phyloP scores from a whole-genome alignment of 2,888 invertebrate genomes.

The Caenorhabditis afra region DNA sequence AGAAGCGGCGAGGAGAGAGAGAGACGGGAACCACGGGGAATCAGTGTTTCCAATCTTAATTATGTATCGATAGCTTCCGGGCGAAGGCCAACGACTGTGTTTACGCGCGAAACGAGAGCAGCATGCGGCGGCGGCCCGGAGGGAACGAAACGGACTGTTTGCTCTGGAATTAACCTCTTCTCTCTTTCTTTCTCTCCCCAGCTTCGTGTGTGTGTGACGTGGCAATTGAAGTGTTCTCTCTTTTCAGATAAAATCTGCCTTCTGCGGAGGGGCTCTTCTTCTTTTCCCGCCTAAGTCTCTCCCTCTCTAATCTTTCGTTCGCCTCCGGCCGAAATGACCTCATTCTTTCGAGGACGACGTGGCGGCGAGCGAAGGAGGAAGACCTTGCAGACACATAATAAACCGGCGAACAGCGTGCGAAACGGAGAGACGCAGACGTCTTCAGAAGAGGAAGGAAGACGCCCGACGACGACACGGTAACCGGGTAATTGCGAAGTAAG shows the following conservation, averaged over 20 bases:
- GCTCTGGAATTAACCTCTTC: slow-evolving; percentile 22
- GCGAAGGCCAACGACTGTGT: slow-evolving; percentile 9
- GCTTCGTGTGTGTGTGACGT: slow-evolving; percentile 2
- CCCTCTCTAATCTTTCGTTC: slow-evolving; percentile 7
- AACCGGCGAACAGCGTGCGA: slow-evolving; percentile 3
- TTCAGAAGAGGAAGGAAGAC: slow-evolving; percentile 23
- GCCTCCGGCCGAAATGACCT: slow-evolving; percentile 39
- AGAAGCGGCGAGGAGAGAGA: neutral
- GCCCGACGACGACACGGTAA: neutral
- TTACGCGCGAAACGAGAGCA: slow-evolving; percentile 17
- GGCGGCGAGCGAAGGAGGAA: slow-evolving; percentile 17
- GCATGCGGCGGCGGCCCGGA: slow-evolving; percentile 5
- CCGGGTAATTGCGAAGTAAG: slow-evolving; percentile 10
- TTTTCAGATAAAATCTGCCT: slow-evolving; percentile 7
- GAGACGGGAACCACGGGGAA: slow-evolving; percentile 2
- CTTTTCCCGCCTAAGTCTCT: slow-evolving; percentile 2
- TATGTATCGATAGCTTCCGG: slow-evolving; percentile 8
- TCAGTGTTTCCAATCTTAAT: slow-evolving; percentile 9
- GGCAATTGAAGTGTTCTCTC: neutral
- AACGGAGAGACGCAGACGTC: slow-evolving; percentile 19
- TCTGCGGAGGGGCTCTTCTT: slow-evolving; percentile 5
- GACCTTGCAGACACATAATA: slow-evolving; percentile 22
- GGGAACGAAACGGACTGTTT: slow-evolving; percentile 7
- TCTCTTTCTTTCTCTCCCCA: neutral
- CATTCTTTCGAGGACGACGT: slow-evolving; percentile 39